These are phyloP conservation scores for Calonectris borealis DNA, from an alignment of 2,113 vertebrate genomes.

Conservation along the genomic window DNA sequence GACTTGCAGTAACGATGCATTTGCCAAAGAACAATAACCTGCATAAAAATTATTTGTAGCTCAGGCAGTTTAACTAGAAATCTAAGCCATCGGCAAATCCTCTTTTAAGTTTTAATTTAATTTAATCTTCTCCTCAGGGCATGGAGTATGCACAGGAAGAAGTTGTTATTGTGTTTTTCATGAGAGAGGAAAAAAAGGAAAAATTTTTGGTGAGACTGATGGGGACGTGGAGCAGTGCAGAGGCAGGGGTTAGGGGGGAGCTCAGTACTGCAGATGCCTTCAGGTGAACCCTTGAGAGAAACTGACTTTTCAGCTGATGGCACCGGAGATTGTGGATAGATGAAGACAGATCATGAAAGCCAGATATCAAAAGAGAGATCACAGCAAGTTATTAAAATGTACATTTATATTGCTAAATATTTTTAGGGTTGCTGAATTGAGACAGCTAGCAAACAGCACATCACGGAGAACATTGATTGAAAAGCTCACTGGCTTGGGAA, in stretches of 20 bases:
- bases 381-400: conserved; percentile 57
- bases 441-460: conserved; percentile 62
- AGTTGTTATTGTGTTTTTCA: not conserved
- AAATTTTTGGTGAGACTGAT: not conserved
- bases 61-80: not conserved
- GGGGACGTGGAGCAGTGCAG: not conserved
- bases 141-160: conserved; percentile 2
- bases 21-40: not conserved
- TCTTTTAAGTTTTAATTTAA: conserved; percentile 37
- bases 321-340: conserved; percentile 45
- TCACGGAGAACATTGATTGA: conserved; percentile 55
- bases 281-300: conserved; percentile 42
- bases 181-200: not conserved
- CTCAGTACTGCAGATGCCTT: not conserved
- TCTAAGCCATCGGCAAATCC: not conserved
- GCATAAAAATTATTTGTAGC: not conserved
- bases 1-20: not conserved
- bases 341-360: conserved; percentile 39
- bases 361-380: conserved; percentile 52
- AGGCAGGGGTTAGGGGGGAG: not conserved
- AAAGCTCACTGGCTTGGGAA: conserved; percentile 65
- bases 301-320: conserved; percentile 40
- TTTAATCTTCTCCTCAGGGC: conserved; percentile 23
- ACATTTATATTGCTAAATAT: conserved; percentile 69
- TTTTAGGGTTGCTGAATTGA: conserved; percentile 53